These are phyloP conservation scores for Halocynthia roretzi DNA, from an alignment of 23 tunicate genomes.

Conservation along the genomic window DNA sequence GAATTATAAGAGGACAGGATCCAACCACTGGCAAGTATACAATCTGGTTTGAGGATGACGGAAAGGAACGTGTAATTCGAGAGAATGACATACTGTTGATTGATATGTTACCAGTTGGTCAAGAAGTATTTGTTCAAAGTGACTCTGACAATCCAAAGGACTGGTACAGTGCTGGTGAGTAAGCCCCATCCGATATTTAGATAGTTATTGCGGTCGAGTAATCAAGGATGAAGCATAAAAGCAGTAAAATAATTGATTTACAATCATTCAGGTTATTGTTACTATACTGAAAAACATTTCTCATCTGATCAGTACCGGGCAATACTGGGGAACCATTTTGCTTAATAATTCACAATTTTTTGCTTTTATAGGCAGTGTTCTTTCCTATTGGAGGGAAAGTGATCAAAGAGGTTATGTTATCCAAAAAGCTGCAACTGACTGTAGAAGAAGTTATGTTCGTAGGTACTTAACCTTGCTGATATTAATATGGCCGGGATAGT, in stretches of 20 bases:
- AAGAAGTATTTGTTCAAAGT: conserved; percentile 17
- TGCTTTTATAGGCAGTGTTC: background rate
- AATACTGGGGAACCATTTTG: background rate
- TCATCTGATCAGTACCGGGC: no score
- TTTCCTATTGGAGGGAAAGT: background rate
- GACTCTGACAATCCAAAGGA: conserved; percentile 1
- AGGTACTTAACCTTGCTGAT: background rate
- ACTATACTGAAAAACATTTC: no score
- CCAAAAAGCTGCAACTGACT: background rate
- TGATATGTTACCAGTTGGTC: conserved; percentile 16
- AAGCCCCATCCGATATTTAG: background rate
- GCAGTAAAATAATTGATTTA: no score
- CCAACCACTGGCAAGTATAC: conserved; percentile 10
- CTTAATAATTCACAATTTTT: background rate
- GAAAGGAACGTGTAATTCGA: background rate
- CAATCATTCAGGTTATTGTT: no score
- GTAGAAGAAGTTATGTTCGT: background rate
- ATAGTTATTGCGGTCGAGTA: no score
- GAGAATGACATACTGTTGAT: conserved; percentile 17
- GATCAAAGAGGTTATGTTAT: background rate
- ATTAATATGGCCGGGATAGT: background rate
- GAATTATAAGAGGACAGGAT: background rate
- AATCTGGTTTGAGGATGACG: conserved; percentile 6
- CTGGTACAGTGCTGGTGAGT: conserved; percentile 12
- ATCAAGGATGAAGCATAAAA: no score